Evolutionary conservation across 2,113 vertebrate species (phyloP).

Genomic region (Anguilla rostrata): DNA sequence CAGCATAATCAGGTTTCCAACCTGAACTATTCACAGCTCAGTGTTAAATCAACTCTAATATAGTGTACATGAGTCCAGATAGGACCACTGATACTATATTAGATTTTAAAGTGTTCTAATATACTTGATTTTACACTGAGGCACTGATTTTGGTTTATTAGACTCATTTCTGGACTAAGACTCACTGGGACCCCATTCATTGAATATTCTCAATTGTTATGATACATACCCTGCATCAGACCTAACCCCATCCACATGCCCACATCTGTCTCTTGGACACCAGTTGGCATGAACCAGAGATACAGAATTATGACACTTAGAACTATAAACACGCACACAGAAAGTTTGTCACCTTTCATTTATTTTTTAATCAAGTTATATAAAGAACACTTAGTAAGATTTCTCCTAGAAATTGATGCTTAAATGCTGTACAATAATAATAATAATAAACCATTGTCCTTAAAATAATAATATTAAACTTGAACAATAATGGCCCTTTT

Average conservation of each 20-base stretch:
- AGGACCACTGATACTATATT: too few species aligned
- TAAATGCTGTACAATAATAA: constrained; percentile 34
- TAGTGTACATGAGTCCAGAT: too few species aligned
- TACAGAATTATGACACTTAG: constrained; percentile 49
- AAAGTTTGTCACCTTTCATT: constrained; percentile 31
- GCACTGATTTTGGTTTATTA: too few species aligned
- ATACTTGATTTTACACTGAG: too few species aligned
- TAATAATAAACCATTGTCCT: constrained; percentile 21
- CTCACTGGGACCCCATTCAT: too few species aligned
- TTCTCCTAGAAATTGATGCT: constrained; percentile 43
- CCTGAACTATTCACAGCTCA: too few species aligned
- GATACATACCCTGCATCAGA: background rate
- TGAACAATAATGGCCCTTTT: background rate
- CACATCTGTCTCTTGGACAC: background rate
- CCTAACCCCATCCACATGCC: background rate
- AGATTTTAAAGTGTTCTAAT: too few species aligned
- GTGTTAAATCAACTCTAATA: too few species aligned
- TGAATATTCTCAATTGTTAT: background rate
- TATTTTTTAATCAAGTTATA: constrained; percentile 53
- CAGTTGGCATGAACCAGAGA: background rate
- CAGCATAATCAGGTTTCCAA: too few species aligned
- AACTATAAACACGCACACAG: background rate
- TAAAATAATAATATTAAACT: constrained; percentile 27
- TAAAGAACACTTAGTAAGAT: constrained; percentile 50
- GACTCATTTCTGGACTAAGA: too few species aligned